Percentiles rank a stretch among this genome's conserved stretches.
Conservation (phyloP, 53 echinoderm and acorn worm species). For the Zoroaster sp. region DNA sequence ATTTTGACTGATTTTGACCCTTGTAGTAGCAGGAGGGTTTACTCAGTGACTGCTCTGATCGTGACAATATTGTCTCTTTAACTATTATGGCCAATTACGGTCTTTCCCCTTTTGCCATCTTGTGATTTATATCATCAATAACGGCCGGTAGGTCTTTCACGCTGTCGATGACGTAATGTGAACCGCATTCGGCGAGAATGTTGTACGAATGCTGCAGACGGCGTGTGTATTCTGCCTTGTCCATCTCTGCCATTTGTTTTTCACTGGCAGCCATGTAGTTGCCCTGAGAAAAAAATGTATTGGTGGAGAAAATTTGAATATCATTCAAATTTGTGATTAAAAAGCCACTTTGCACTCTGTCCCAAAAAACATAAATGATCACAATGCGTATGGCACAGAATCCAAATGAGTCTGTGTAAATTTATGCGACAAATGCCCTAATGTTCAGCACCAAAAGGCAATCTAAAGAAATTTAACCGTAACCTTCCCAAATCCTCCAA, state of each 20-base stretch:
- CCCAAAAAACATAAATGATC: no score
- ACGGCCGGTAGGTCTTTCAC: constrained; percentile 78
- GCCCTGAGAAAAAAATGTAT: constrained; percentile 83
- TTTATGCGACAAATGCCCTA: no score
- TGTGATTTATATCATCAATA: constrained; percentile 87
- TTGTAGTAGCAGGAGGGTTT: no score
- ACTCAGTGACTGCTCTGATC: neutral
- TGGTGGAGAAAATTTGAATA: no score
- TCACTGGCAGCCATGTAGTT: constrained; percentile 95
- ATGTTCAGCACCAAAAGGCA: no score
- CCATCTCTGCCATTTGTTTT: constrained; percentile 68
- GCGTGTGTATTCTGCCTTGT: constrained; percentile 44
- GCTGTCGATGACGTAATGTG: constrained; percentile 93
- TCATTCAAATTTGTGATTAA: no score
- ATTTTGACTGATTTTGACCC: no score
- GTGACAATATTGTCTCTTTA: neutral
- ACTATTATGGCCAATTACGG: constrained; percentile 39
- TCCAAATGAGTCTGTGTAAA: no score
- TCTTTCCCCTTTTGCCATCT: constrained; percentile 76
- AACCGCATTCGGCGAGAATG: constrained; percentile 75
- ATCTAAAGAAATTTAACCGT: no score
- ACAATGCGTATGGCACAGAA: no score
- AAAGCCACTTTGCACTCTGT: no score
- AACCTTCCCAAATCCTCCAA: no score
- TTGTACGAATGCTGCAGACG: constrained; percentile 75